Evolutionary conservation across 2,113 vertebrate genomes (phyloP).

Genomic region (Nycticebus coucang): DNA sequence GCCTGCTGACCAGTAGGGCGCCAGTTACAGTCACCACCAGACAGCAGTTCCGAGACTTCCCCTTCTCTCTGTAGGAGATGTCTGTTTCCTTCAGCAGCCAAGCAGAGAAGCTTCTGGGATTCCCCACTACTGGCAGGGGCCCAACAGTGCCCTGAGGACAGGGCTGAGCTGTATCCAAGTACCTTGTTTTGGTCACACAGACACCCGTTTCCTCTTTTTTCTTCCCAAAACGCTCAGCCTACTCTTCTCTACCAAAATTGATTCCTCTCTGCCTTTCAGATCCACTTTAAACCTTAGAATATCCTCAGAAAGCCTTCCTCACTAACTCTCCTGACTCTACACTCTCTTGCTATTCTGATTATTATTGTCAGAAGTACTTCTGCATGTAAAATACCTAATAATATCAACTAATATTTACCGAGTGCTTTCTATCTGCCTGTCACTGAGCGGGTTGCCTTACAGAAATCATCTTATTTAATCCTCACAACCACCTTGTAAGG

Average conservation of each 20-base stretch:
- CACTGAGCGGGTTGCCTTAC: neutral
- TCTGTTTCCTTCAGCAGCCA: constrained; percentile 64
- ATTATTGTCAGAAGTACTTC: neutral
- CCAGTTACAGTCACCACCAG: neutral
- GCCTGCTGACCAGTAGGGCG: neutral
- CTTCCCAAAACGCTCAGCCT: constrained; percentile 3
- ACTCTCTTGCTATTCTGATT: neutral
- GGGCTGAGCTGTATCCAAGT: constrained; percentile 50
- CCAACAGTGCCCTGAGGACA: constrained; percentile 47
- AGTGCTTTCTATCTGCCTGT: neutral
- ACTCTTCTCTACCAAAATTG: neutral
- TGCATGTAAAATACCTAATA: neutral
- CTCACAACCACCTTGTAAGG: neutral
- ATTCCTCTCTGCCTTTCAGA: constrained; percentile 23
- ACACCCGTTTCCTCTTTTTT: constrained; percentile 49
- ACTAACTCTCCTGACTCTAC: neutral
- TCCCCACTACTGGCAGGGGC: constrained; percentile 10
- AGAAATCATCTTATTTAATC: neutral
- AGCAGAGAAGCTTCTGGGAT: constrained; percentile 63
- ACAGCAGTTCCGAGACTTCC: neutral
- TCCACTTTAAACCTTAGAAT: neutral
- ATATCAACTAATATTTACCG: neutral
- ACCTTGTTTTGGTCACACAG: constrained; percentile 54
- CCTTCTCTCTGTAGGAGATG: constrained; percentile 58
- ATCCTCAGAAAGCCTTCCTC: constrained; percentile 30